A percentile compares a stretch with the other conserved stretches of the same genome.
Conservation (phyloP, 2,797 vertebrate genomes). For the Amniataba percoides region DNA sequence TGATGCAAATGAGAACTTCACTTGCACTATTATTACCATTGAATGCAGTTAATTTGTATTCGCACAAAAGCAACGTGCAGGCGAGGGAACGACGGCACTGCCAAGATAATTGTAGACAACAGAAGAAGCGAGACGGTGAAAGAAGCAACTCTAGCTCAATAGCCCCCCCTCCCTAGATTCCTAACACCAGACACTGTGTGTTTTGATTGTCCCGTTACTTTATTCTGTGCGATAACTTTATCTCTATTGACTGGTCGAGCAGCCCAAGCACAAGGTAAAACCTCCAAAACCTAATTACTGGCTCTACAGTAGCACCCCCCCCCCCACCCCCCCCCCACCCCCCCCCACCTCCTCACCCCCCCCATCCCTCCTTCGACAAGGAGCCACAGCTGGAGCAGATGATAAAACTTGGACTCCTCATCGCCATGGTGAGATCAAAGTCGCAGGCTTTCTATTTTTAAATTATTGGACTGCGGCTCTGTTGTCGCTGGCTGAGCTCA, state of each 20-base stretch:
- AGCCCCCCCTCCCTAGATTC: neutral
- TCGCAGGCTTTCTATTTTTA: slow-evolving; percentile 67
- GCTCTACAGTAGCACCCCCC: slow-evolving; percentile 14
- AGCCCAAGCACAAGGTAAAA: slow-evolving; percentile 50
- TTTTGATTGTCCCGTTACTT: slow-evolving; percentile 51
- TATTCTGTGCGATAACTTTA: slow-evolving; percentile 34
- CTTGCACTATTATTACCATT: slow-evolving; percentile 43
- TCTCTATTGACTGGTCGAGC: slow-evolving; percentile 47
- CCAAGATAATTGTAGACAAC: slow-evolving; percentile 38
- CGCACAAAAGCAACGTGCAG: slow-evolving; percentile 33
- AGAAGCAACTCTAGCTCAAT: slow-evolving; percentile 32
- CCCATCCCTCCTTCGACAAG: slow-evolving; percentile 33
- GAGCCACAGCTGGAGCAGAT: slow-evolving; percentile 65
- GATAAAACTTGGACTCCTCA: slow-evolving; percentile 68
- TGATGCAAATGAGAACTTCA: slow-evolving; percentile 51
- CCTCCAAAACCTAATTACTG: slow-evolving; percentile 60
- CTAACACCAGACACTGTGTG: slow-evolving; percentile 11
- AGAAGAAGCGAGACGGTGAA: slow-evolving; percentile 24
- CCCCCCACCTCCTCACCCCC: neutral
- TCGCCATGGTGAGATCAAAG: slow-evolving; percentile 70
- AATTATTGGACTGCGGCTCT: slow-evolving; percentile 51
- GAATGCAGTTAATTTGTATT: slow-evolving; percentile 49
- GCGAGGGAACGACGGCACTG: neutral
- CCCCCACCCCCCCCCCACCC: neutral
- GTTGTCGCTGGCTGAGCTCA: slow-evolving; percentile 35